Evolutionary conservation across 2,113 vertebrate species (phyloP).

Genomic region (Hyperopisus bebe): DNA sequence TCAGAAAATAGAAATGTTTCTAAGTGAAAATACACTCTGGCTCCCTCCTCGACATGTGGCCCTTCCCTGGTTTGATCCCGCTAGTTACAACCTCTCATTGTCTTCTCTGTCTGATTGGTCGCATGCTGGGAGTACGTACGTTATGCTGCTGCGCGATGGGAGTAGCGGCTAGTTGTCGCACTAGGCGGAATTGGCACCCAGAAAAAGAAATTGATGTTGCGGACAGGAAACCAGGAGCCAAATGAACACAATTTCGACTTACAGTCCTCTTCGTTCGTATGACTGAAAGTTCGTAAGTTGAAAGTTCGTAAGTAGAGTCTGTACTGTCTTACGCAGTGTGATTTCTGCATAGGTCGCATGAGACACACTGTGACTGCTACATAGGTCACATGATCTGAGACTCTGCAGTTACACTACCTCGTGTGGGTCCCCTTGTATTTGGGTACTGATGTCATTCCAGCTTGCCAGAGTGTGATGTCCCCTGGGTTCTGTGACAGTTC

Average conservation of each 20-base stretch:
- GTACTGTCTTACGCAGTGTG: background rate
- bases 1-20: background rate
- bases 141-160: no score
- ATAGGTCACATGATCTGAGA: background rate
- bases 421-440: background rate
- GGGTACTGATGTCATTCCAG: background rate
- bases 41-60: background rate
- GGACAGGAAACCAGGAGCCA: no score
- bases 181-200: no score
- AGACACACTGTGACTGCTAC: no score
- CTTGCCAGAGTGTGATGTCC: background rate
- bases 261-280: no score
- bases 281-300: no score
- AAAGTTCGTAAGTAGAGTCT: no score
- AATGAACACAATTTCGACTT: no score
- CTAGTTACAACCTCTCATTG: background rate
- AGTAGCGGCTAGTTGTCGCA: no score
- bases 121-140: background rate
- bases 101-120: background rate
- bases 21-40: background rate
- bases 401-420: background rate
- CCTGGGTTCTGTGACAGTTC: background rate
- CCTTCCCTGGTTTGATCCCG: background rate
- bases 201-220: no score
- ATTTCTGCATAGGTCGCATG: no score